Conservation (phyloP, 2,113 vertebrate genomes). For the Piprites chloris region DNA sequence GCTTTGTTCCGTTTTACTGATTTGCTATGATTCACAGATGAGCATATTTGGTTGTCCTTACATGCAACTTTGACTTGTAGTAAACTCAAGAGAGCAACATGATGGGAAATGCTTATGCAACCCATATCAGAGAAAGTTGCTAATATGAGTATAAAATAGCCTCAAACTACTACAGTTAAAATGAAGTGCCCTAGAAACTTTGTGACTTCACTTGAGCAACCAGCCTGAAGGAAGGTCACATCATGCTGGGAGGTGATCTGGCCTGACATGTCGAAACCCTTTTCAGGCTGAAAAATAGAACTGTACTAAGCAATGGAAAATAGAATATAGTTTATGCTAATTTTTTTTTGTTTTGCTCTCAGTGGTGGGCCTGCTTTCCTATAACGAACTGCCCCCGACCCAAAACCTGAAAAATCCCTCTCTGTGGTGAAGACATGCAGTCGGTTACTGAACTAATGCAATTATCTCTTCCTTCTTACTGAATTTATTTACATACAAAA, state of each 20-base stretch:
- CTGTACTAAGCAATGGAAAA: not conserved
- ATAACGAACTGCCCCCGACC: not conserved
- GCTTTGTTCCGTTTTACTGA: not conserved
- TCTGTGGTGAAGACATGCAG: not conserved
- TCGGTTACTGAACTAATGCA: not conserved
- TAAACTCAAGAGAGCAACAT: not conserved
- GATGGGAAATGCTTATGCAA: not conserved
- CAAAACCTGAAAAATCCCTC: not conserved
- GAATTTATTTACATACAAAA: not conserved
- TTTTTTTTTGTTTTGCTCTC: not conserved
- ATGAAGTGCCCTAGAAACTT: slow-evolving; percentile 20
- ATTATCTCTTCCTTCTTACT: not conserved
- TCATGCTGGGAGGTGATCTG: slow-evolving; percentile 9
- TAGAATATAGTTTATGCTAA: not conserved
- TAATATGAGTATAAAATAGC: not conserved
- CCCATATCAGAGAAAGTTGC: not conserved
- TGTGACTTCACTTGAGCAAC: slow-evolving; percentile 27
- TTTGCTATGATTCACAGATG: not conserved
- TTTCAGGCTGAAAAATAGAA: slow-evolving; percentile 14
- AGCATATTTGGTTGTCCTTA: not conserved
- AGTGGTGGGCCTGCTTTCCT: not conserved
- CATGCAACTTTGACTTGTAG: not conserved
- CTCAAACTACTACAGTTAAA: not conserved
- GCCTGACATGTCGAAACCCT: not conserved
- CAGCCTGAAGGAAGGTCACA: slow-evolving; percentile 56